Conservation (phyloP, 2,113 vertebrate species). For the Xenotilapia longispinis region DNA sequence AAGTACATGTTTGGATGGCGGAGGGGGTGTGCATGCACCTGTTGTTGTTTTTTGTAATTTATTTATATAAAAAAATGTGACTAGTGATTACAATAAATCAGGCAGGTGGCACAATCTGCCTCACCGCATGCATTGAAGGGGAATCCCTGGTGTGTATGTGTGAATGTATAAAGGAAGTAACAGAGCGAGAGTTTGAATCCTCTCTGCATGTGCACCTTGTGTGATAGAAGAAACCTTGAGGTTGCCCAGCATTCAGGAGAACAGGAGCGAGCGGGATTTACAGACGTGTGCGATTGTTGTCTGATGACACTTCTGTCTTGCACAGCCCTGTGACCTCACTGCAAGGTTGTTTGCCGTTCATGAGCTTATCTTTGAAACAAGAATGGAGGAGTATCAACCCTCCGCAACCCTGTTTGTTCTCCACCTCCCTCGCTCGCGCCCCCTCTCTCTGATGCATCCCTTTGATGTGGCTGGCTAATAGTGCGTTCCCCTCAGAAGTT, state of each 20-base stretch:
- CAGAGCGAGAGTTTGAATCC: neutral
- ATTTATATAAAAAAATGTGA: neutral
- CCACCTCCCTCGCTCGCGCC: neutral
- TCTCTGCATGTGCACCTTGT: neutral
- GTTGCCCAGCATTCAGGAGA: neutral
- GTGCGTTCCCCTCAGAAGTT: neutral
- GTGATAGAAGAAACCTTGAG: neutral
- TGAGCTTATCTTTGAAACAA: neutral
- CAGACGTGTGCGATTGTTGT: neutral
- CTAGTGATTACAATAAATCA: neutral
- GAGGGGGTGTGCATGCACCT: neutral
- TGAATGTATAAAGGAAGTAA: neutral
- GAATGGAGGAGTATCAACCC: neutral
- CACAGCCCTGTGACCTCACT: neutral
- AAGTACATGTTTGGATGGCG: neutral
- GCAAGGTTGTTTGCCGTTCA: neutral
- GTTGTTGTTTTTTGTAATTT: neutral
- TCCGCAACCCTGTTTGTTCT: neutral
- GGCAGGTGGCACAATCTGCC: neutral
- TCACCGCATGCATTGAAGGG: neutral
- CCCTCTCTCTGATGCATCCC: neutral
- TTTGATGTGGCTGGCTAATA: constrained; percentile 2
- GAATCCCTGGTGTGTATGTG: neutral
- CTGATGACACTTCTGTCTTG: neutral
- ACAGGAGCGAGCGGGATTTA: neutral